Base-by-base conservation (phyloP, 2,797 vertebrate genomes). In the Acanthurus lineatus region DNA sequence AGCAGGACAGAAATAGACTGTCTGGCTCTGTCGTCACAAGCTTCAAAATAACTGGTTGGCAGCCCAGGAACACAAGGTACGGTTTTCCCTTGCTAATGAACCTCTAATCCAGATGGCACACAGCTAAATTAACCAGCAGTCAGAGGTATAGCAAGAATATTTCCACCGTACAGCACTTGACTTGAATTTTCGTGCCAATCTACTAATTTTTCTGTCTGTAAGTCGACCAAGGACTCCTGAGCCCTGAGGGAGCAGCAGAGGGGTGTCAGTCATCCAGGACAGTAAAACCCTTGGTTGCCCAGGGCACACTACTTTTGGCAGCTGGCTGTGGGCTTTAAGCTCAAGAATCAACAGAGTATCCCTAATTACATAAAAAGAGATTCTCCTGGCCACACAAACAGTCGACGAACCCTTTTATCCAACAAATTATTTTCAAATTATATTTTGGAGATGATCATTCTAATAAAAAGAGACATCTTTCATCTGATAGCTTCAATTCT, bases 241-340 rank as follows among this genome's bases (percentile, higher is more conserved):
- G 3, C 61, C 58, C 68, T 0, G 10, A 42, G 22, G 71, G 44
- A 66, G 63, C 22, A 51, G 54, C 71, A 25, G 74, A 62, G 69
- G 51, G 44, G 45, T 65, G 62, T 83, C 82, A 75, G 40, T 81
- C 67, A 75, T 49, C 62, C 45, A 32, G 52, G 52, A 76, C 52
- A 62, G 60, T 35, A 69, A 72, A 73, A 80, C 59, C 60, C 53
- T 57, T 4, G 0, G 72, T 85, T 45, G 42, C 77, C 67, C 0
- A 1, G 38, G 70, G 76, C 63, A 79, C 56, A 0, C 48, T 70
- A 51, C 32, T 70, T 77, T 49, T 69, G 54, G 47, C 64, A 77
- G 61, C 69, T 66, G 53, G 53, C 35, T 56, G 35, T n/a, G 16
- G 16, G 48, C 48, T 49, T 14, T 9, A 58, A 77, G 28, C 60